Evolutionary conservation across 2,113 vertebrate genomes (phyloP).

Genomic region (Epinephelus moara): DNA sequence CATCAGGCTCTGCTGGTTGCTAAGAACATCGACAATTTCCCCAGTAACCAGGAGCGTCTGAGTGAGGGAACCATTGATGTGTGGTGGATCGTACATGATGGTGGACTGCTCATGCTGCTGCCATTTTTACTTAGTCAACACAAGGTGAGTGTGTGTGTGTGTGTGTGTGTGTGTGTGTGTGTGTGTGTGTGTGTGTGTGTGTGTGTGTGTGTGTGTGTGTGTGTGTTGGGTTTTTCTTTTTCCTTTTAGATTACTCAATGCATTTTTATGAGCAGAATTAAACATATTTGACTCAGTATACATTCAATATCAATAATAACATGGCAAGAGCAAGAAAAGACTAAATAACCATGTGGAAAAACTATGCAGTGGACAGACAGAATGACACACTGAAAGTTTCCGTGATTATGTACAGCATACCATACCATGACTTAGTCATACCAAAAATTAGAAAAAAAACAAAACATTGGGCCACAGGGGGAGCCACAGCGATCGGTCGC

Average conservation of each 20-base stretch:
- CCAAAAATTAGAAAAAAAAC: too few relatives aligned
- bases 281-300: too few relatives aligned
- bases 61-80: constrained; percentile 90
- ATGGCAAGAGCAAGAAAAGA: not conserved
- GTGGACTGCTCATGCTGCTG: constrained; percentile 95
- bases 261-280: not conserved
- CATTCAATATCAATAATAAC: not conserved
- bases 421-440: too few relatives aligned
- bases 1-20: constrained; percentile 94
- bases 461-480: too few relatives aligned
- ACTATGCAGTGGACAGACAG: too few relatives aligned
- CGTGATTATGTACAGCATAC: too few relatives aligned
- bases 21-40: constrained; percentile 94
- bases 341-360: not conserved
- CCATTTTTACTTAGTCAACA: constrained; percentile 95
- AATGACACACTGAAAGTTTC: too few relatives aligned
- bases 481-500: too few relatives aligned
- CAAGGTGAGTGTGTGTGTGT: constrained; percentile 85
- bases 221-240: not conserved
- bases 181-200: not conserved
- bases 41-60: constrained; percentile 90
- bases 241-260: not conserved
- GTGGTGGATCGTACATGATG: constrained; percentile 98
- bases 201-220: too few relatives aligned
- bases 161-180: constrained; percentile 54